Evolutionary conservation across 2,113 vertebrate species (phyloP), one percentile per base, ranked within the genome.

Genomic region (Peromyscus californicus): DNA sequence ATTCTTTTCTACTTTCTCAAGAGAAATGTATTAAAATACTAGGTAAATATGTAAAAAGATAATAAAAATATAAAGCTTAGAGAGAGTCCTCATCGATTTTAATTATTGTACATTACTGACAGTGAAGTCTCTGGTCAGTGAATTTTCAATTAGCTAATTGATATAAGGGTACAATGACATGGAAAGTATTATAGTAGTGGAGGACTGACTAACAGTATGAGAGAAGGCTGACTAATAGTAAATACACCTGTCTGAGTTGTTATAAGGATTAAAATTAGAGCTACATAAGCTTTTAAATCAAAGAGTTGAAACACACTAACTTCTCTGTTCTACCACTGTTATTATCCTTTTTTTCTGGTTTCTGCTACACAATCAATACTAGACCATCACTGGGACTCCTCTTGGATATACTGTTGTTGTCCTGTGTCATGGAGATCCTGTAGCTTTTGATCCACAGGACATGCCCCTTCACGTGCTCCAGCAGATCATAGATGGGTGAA

Each of bases 1-100:
- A 96, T 87, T 19, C 22, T 74, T 93, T 87, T 83, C 76, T 59
- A 84, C 75, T 10, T 63, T 31, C 54, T 82, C 63, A 78, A 86
- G 92, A 79, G 42, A 83, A 93, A 83, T 4, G 31, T 75, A 5
- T 69, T 80, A 80, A 84, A 98, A 90, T 74, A 92, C 29, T 31
- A 72, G 22, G 48, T 19, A 96, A 31, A 74, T 86, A 57, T 21
- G 2, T 80, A 89, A 75, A 96, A 90, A 78, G 24, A 36, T 83
- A 88, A 12, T 42, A 92, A 90, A 90, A 96, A 91, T 84, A 75
- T 24, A 75, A 95, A 69, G n/a, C 33, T 51, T 84, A 1, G 6
- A 39, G 51, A 95, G 36, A 95, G 61, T 70, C 0, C 11, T 75
- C 69, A 63, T 42, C 89, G 57, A 63, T 76, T 26, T 76, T 39